Conservation (phyloP, 2,888 invertebrate genomes). For the Troides helena region DNA sequence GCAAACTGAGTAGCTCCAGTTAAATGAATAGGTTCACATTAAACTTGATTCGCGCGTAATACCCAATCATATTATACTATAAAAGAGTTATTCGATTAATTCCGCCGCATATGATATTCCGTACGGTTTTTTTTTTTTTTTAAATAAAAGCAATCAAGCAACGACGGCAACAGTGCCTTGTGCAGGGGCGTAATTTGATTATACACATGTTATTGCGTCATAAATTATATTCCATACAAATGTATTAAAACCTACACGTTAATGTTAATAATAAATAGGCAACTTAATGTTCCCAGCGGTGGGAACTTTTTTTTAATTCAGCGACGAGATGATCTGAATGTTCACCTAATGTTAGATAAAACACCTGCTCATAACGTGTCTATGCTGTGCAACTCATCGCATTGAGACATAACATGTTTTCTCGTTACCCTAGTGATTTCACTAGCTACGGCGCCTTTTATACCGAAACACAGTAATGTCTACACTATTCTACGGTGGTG, state of each 20-base stretch:
- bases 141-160: slow-evolving; percentile 26
- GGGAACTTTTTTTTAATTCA: no score
- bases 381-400: no score
- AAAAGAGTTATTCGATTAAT: slow-evolving; percentile 41
- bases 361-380: no score
- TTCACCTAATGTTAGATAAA: no score
- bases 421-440: no score
- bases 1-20: slow-evolving; percentile 1
- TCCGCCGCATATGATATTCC: slow-evolving; percentile 35
- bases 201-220: slow-evolving; percentile 16
- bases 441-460: no score
- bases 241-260: background rate
- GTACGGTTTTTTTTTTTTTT: slow-evolving; percentile 29
- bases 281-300: no score
- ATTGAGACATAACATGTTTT: no score
- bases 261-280: background rate
- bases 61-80: slow-evolving; percentile 44
- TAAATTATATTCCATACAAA: slow-evolving; percentile 13
- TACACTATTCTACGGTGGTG: no score
- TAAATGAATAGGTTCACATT: slow-evolving; percentile 46
- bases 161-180: slow-evolving; percentile 8
- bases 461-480: no score
- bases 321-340: no score
- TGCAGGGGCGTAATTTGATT: slow-evolving; percentile 23
- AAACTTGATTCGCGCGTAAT: slow-evolving; percentile 46